Conservation (phyloP, 1,140 invertebrate genomes). For the Caenorhabditis tropicalis region DNA sequence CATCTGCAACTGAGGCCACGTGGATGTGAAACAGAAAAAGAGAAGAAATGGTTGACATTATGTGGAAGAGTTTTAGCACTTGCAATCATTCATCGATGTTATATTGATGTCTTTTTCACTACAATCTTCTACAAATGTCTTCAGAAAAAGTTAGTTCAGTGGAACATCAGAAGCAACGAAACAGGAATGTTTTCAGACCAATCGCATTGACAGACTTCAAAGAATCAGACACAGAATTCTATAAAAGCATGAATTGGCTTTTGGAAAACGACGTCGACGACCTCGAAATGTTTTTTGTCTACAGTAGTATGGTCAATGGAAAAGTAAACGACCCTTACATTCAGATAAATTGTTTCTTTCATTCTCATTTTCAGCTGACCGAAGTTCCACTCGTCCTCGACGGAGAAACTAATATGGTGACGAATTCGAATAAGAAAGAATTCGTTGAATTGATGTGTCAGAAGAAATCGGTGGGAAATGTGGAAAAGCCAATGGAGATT, state of each 20-base stretch:
- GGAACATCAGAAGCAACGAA: background rate
- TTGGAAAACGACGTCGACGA: constrained; percentile 21
- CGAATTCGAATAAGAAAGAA: background rate
- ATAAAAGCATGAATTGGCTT: constrained; percentile 37
- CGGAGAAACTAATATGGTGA: background rate
- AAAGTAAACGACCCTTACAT: background rate
- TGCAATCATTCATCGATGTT: background rate
- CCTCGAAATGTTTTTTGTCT: constrained; percentile 35
- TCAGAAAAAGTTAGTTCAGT: background rate
- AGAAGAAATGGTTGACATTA: constrained; percentile 7
- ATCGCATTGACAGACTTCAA: background rate
- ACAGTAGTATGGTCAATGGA: constrained; percentile 38
- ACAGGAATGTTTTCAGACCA: background rate
- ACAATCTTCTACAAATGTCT: constrained; percentile 14
- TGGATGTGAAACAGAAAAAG: constrained; percentile 31
- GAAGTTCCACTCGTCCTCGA: background rate
- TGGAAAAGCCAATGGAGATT: background rate
- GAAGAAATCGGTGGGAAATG: background rate
- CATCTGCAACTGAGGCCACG: constrained; percentile 36
- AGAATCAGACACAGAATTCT: constrained; percentile 11
- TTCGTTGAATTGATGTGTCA: constrained; percentile 28
- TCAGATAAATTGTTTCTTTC: background rate
- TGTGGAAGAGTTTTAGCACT: constrained; percentile 22
- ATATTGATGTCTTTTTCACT: constrained; percentile 24
- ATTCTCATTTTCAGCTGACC: background rate